Evolutionary conservation across 2,113 vertebrate genomes (phyloP).

Genomic region (Phycodurus eques): DNA sequence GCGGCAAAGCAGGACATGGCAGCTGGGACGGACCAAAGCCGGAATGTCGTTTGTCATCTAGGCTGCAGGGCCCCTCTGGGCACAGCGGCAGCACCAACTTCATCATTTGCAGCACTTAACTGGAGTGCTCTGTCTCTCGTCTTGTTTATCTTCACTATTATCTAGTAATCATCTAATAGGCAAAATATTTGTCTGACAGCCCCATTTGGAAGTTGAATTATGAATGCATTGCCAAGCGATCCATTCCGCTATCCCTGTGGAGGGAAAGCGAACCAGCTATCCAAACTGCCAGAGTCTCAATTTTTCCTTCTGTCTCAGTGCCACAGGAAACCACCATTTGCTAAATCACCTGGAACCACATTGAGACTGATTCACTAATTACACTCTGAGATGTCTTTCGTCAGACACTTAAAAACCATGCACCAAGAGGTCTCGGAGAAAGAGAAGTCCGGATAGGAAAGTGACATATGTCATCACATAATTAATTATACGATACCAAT

Average conservation of each 20-base stretch:
- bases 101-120: slow-evolving; percentile 69
- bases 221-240: slow-evolving; percentile 69
- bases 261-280: slow-evolving; percentile 65
- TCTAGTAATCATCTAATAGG: slow-evolving; percentile 77
- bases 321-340: slow-evolving; percentile 75
- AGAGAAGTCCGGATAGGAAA: slow-evolving; percentile 32
- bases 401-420: slow-evolving; percentile 64
- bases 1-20: slow-evolving; percentile 32
- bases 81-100: slow-evolving; percentile 49
- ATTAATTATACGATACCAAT: slow-evolving; percentile 47
- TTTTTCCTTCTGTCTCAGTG: slow-evolving; percentile 68
- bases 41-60: slow-evolving; percentile 69
- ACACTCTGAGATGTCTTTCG: slow-evolving; percentile 62
- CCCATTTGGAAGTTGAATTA: slow-evolving; percentile 76
- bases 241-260: slow-evolving; percentile 59
- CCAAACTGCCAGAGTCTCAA: slow-evolving; percentile 69
- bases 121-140: slow-evolving; percentile 56
- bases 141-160: slow-evolving; percentile 73
- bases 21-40: slow-evolving; percentile 48
- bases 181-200: slow-evolving; percentile 80
- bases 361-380: slow-evolving; percentile 75
- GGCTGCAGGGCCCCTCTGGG: slow-evolving; percentile 61
- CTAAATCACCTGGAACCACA: slow-evolving; percentile 74
- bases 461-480: slow-evolving; percentile 37
- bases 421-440: slow-evolving; percentile 46